These are phyloP conservation scores for Dynastes maya DNA, from an alignment of 2,888 invertebrate genomes.

Conservation along the genomic window DNA sequence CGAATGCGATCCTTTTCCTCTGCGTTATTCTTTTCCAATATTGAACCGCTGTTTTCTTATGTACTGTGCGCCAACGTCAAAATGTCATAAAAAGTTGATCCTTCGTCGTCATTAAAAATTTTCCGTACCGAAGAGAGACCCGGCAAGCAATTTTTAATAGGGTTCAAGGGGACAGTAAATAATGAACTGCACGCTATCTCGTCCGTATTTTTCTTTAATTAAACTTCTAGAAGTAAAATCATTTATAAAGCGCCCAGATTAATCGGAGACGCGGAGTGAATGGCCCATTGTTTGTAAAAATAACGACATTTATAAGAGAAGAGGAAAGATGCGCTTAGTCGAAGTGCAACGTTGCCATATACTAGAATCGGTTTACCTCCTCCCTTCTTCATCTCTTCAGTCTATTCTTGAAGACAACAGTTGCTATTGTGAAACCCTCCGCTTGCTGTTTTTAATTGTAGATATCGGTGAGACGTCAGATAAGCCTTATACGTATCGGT, in stretches of 20 bases:
- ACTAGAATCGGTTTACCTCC: not conserved
- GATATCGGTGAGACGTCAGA: slow-evolving; percentile 31
- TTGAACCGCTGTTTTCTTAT: not conserved
- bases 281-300: slow-evolving; percentile 43
- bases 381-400: slow-evolving; percentile 4
- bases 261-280: slow-evolving; percentile 42
- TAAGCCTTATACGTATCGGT: slow-evolving; percentile 21
- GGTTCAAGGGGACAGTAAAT: slow-evolving; percentile 45
- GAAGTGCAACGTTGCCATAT: slow-evolving; percentile 4
- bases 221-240: slow-evolving; percentile 45
- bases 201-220: slow-evolving; percentile 44
- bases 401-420: slow-evolving; percentile 18
- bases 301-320: slow-evolving; percentile 22
- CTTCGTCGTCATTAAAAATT: slow-evolving; percentile 37
- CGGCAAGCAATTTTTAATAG: slow-evolving; percentile 39
- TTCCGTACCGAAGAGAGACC: not conserved
- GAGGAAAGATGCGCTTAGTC: not conserved
- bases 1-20: not conserved
- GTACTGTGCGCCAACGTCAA: slow-evolving; percentile 1
- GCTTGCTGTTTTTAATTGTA: slow-evolving; percentile 39
- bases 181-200: slow-evolving; percentile 34
- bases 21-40: slow-evolving; percentile 8
- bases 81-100: slow-evolving; percentile 33
- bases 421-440: slow-evolving; percentile 16
- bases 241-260: slow-evolving; percentile 45